phyloP scores from a whole-genome alignment of 2,888 invertebrate genomes.

The Chloroclystis v-ata region DNA sequence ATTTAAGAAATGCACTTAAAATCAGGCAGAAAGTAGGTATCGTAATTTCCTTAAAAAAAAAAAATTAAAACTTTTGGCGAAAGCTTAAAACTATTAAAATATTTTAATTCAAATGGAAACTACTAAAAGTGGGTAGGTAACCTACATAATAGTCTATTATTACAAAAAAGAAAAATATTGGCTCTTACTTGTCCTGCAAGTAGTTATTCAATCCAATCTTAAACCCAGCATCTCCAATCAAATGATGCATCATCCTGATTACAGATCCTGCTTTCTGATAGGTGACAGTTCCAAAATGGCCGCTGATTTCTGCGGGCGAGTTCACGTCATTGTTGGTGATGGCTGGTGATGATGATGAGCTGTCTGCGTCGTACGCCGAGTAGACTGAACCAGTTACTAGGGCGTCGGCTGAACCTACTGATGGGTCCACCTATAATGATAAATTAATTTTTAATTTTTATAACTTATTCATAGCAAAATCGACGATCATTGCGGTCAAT shows the following conservation, averaged over 20 bases:
- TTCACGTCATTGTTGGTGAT: conserved; percentile 77
- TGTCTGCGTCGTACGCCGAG: conserved; percentile 79
- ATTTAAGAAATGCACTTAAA: too few species aligned
- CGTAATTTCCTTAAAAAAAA: too few species aligned
- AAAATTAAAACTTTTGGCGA: too few species aligned
- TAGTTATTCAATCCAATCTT: conserved; percentile 48
- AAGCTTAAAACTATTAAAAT: too few species aligned
- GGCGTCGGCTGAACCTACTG: conserved; percentile 80
- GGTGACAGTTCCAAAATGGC: conserved; percentile 81
- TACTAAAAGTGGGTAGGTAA: too few species aligned
- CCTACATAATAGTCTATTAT: too few species aligned
- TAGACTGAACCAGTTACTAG: conserved; percentile 82
- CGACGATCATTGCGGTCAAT: too few species aligned
- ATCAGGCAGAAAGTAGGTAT: too few species aligned
- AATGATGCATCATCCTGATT: conserved; percentile 69
- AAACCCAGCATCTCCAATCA: conserved; percentile 58
- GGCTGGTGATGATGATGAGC: conserved; percentile 66
- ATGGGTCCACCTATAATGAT: conserved; percentile 67
- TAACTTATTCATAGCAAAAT: too few species aligned
- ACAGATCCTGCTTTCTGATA: conserved; percentile 82
- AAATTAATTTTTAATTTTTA: not conserved
- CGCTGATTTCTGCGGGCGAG: conserved; percentile 79
- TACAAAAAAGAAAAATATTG: too few species aligned
- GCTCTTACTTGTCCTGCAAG: conserved; percentile 69
- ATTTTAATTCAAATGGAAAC: too few species aligned